Conservation (phyloP, 2,888 invertebrate genomes). For the Phlogophora meticulosa region DNA sequence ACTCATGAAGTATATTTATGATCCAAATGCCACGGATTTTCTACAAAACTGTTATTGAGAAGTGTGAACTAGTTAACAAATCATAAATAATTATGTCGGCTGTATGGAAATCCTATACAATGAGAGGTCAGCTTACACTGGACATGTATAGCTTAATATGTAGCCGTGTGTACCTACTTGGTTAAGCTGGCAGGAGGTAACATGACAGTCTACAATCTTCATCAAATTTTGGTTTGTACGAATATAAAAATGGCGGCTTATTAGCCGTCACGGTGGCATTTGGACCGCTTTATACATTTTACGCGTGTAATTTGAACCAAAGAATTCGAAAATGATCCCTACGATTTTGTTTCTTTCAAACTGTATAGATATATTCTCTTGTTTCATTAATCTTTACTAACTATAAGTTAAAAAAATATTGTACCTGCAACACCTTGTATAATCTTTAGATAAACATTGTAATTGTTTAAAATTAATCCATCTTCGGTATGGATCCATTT, state of each 20-base stretch:
- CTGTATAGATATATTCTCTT: conserved; percentile 51
- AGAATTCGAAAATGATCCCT: conserved; percentile 67
- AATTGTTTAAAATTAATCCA: conserved; percentile 48
- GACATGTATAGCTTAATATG: too few relatives aligned
- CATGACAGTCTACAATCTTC: too few relatives aligned
- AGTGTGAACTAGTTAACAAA: not conserved
- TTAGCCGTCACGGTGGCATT: conserved; percentile 44
- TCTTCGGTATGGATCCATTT: conserved; percentile 11
- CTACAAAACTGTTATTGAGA: not conserved
- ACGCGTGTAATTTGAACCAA: conserved; percentile 64
- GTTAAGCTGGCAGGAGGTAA: not conserved
- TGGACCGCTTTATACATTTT: conserved; percentile 58
- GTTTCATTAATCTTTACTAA: conserved; percentile 62
- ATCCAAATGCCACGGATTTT: conserved; percentile 61
- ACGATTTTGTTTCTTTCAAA: conserved; percentile 62
- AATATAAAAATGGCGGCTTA: not conserved
- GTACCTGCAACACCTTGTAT: conserved; percentile 78
- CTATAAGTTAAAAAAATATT: conserved; percentile 72
- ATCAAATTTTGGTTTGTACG: not conserved
- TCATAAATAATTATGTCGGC: not conserved
- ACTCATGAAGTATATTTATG: conserved; percentile 43
- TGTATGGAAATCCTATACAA: too few relatives aligned
- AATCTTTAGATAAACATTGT: conserved; percentile 53
- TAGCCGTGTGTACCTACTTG: too few relatives aligned
- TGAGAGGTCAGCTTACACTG: too few relatives aligned